Percentiles rank a stretch among this genome's conserved stretches.
Conservation (phyloP, 37 sponge, comb jelly and placozoan genomes). For the Geodia barretti region DNA sequence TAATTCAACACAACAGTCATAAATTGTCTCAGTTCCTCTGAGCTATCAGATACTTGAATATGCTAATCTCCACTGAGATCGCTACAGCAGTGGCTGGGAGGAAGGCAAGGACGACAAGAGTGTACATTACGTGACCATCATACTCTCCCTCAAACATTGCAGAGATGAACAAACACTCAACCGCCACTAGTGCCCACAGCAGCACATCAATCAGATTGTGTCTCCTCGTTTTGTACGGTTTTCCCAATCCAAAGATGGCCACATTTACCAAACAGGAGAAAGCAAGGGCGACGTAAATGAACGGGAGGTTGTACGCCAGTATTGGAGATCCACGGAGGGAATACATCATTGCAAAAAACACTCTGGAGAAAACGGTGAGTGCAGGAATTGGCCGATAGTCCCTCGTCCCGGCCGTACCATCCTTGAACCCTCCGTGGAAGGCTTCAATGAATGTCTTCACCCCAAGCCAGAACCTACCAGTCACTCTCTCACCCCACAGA, state of each 20-base stretch:
- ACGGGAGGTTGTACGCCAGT: neutral
- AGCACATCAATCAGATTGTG: neutral
- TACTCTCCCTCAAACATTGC: no score
- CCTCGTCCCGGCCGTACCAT: constrained; percentile 8
- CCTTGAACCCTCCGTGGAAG: constrained; percentile 26
- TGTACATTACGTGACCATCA: no score
- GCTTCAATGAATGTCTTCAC: constrained; percentile 19
- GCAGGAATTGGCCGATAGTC: constrained; percentile 5
- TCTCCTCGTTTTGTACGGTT: neutral
- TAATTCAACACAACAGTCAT: no score
- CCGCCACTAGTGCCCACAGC: no score
- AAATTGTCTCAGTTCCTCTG: no score
- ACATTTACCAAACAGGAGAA: neutral
- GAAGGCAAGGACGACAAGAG: no score
- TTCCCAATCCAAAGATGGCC: neutral
- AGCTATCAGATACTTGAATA: no score
- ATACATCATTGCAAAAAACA: neutral
- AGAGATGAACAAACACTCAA: no score
- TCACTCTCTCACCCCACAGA: neutral
- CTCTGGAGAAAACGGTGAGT: neutral
- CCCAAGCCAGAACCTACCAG: neutral
- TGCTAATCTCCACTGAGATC: no score
- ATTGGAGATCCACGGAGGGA: neutral
- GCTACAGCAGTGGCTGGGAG: no score
- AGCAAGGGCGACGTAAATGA: neutral